A percentile compares a stretch with the other conserved stretches of the same genome.
Evolutionary conservation across 1,140 invertebrate species (phyloP).

Genomic region (Helicoverpa armigera): DNA sequence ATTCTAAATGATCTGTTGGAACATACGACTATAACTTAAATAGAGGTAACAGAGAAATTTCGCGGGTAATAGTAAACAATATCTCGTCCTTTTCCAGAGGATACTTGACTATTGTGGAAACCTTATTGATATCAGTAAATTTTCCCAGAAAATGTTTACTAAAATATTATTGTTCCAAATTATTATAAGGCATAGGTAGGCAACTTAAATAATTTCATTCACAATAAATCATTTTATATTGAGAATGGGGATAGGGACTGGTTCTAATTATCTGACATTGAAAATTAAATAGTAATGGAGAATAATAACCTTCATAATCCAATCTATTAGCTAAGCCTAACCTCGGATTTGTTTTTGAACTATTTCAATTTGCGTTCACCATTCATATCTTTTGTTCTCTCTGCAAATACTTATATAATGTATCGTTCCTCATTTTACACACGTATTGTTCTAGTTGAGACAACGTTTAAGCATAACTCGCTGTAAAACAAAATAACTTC

Average conservation of each 20-base stretch:
- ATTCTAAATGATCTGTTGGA: neutral
- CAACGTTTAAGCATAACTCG: slow-evolving; percentile 39
- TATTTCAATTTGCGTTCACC: slow-evolving; percentile 10
- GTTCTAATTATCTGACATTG: neutral
- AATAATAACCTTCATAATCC: slow-evolving; percentile 25
- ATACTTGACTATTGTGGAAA: no score
- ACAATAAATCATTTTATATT: no score
- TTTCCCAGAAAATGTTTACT: no score
- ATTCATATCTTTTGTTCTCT: slow-evolving; percentile 30
- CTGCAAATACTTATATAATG: slow-evolving; percentile 17
- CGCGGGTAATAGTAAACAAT: no score
- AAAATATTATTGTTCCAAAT: no score
- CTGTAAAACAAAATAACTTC: slow-evolving; percentile 46
- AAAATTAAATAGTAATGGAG: neutral
- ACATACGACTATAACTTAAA: neutral
- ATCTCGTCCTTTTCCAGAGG: no score
- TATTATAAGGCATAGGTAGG: no score
- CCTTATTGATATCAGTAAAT: no score
- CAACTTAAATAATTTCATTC: no score
- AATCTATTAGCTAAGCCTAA: slow-evolving; percentile 18
- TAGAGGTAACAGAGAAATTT: no score
- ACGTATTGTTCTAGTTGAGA: slow-evolving; percentile 45
- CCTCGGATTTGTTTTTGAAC: slow-evolving; percentile 32
- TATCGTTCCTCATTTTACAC: slow-evolving; percentile 20
- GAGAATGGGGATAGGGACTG: no score